Evolutionary conservation across 2,113 vertebrate genomes (phyloP).

Genomic region (Litocranius walleri): DNA sequence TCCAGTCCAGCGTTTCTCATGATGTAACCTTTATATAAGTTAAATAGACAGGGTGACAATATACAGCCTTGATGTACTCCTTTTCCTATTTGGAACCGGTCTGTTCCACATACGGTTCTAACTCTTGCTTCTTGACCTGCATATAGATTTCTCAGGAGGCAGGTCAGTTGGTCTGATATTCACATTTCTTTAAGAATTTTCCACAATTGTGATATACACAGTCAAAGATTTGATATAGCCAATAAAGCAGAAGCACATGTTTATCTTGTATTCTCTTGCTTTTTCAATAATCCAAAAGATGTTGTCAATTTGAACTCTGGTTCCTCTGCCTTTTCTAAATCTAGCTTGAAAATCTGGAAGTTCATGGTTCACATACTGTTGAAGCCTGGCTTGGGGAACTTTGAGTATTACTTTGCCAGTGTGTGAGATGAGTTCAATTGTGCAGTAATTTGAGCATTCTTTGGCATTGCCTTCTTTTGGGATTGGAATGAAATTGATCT

Average conservation of each 20-base stretch:
- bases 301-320: background rate
- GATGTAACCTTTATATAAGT: background rate
- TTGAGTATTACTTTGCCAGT: background rate
- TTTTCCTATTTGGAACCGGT: background rate
- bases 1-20: background rate
- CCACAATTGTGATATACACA: background rate
- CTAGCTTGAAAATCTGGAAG: background rate
- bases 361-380: background rate
- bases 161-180: background rate
- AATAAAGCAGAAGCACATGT: background rate
- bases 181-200: background rate
- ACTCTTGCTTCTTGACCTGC: background rate
- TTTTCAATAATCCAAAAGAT: background rate
- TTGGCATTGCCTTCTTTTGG: background rate
- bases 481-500: background rate
- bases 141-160: background rate
- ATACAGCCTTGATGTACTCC: background rate
- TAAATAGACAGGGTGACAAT: background rate
- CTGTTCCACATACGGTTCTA: rapidly evolving
- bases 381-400: background rate
- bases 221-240: background rate
- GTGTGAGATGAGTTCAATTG: background rate
- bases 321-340: background rate
- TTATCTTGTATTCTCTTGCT: background rate
- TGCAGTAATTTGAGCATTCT: background rate